Base-by-base conservation (phyloP, 2,888 invertebrate genomes). In the Mystacides longicornis region DNA sequence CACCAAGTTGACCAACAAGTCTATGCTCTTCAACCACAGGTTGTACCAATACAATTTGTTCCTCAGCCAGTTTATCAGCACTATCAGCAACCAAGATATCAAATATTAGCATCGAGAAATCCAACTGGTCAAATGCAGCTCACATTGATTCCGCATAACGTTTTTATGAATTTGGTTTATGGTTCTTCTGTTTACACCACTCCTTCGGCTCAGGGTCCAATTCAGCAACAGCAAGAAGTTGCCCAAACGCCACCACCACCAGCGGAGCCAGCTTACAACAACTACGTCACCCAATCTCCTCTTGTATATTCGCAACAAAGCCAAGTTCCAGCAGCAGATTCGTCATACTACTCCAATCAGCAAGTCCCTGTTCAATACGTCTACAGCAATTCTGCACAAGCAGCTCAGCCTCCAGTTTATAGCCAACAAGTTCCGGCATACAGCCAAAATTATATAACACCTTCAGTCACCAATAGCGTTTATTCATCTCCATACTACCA, bases 101-200 rank as follows among this genome's bases (percentile, higher is more conserved):
- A 77, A 64, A 54, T 74, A 18, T 64, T 74, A 2, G 71, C 74
- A 1, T 65, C 73, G 1, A 77, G 76, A 60, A 58, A 67, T 18
- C 61, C 65, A 3, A 67, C 65, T 21, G 71, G 73, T 1, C 72
- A 73, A 46, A 64, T 73, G 1, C 77, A 77, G 61, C 58, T 75
- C 9, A 67, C 74, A 23, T 62, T 74, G 14, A 56, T 75, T 11
- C 76, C 71, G 48, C 74, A 71, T 23, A 68, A 70, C 1, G 60
- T 66, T 1, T 71, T 67, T 51, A 66, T 68, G 55, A 47, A 42
- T 27, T 18, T 52, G 19, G 37, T 47, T 19, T 54, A 54, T 14
- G 49, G 42, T 20, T 19, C 19, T n/a, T 16, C 49, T 9, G 27
- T 37, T 3, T 21, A 45, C 9, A 33, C 43, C 1, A 57, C 53